Base-by-base conservation (phyloP, 1,140 invertebrate genomes). In the Heliconius melpomene region DNA sequence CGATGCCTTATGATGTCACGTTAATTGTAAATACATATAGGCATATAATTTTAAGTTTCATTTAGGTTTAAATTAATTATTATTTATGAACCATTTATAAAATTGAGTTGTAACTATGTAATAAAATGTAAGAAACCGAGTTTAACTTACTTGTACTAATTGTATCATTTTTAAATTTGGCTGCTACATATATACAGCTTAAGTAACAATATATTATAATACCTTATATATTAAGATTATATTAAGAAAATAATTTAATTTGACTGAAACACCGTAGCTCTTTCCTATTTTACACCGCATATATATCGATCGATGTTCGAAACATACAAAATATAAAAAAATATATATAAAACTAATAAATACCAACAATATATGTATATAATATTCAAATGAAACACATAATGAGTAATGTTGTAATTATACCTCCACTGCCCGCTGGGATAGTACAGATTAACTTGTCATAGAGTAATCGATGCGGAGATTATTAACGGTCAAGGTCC, bases 1-100 rank as follows among this genome's bases (percentile, higher is more conserved):
- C 54, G 57, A 82, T 82, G 77, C 86, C 85, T 84, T 84, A 82
- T 77, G 78, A 83, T 84, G 78, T 84, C 84, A 83, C 79, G 84
- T 82, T 85, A 83, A 87, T 87, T 84, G 60, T 66, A 29, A 66
- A 66, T 66, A 66, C 26, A 66, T 60, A 60, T 7, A 16, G 60
- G 23, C 60, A 29, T 66, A 26, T 16, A 29, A 7, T 29, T 29
- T 66, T 66, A 29, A 7, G 60, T 29, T 16, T 66, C 1, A 13
- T 26, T 66, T 23, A 66, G 11, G 8, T 13, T 66, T 29, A 29
- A 29, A 66, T 29, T 9, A 23, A 9, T 57, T 9, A 26, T n/a
- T 26, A 26, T 66, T 11, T 66, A 66, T 66, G n/a, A 9, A n/a
- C 13, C 40, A 46, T 46, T 46, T 46, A 46, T 46, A 16, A 46